Percentiles rank a stretch among this genome's conserved stretches.
phyloP scores from a whole-genome alignment of 2,797 vertebrate species.

The Sandelia bainsii region DNA sequence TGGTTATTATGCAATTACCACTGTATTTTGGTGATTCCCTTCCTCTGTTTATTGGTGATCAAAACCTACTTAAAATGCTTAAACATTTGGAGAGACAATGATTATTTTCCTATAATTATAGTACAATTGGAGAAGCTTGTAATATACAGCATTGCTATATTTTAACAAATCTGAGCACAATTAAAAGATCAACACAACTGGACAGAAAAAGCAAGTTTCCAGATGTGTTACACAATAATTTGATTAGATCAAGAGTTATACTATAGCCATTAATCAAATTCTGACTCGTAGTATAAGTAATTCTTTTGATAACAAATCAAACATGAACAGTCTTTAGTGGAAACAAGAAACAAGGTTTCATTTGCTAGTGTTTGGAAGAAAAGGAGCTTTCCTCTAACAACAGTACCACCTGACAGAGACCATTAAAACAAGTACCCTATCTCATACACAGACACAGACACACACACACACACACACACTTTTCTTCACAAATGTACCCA shows the following conservation, averaged over 20 bases:
- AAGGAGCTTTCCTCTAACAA: slow-evolving; percentile 65
- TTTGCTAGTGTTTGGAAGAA: slow-evolving; percentile 35
- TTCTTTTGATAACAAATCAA: slow-evolving; percentile 4
- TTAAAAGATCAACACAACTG: neutral
- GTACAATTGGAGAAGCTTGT: slow-evolving; percentile 12
- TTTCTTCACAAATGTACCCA: slow-evolving; percentile 78
- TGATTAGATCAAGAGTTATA: slow-evolving; percentile 6
- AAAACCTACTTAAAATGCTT: slow-evolving; percentile 18
- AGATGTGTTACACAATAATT: slow-evolving; percentile 4
- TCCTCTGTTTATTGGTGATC: slow-evolving; percentile 47
- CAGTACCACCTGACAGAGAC: slow-evolving; percentile 66
- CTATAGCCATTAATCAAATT: neutral
- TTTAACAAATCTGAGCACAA: slow-evolving; percentile 16
- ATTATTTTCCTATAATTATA: slow-evolving; percentile 13
- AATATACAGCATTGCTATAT: neutral
- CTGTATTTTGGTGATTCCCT: slow-evolving; percentile 46
- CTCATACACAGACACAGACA: slow-evolving; percentile 30
- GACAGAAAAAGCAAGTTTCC: neutral
- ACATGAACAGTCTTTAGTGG: slow-evolving; percentile 15
- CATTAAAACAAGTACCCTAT: slow-evolving; percentile 69
- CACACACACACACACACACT: slow-evolving; percentile 40
- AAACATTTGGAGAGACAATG: slow-evolving; percentile 22
- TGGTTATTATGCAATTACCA: slow-evolving; percentile 20
- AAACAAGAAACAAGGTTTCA: slow-evolving; percentile 14
- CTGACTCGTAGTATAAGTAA: neutral